Evolutionary conservation across 1,140 invertebrate species (phyloP).

Genomic region (Dreissena polymorpha): DNA sequence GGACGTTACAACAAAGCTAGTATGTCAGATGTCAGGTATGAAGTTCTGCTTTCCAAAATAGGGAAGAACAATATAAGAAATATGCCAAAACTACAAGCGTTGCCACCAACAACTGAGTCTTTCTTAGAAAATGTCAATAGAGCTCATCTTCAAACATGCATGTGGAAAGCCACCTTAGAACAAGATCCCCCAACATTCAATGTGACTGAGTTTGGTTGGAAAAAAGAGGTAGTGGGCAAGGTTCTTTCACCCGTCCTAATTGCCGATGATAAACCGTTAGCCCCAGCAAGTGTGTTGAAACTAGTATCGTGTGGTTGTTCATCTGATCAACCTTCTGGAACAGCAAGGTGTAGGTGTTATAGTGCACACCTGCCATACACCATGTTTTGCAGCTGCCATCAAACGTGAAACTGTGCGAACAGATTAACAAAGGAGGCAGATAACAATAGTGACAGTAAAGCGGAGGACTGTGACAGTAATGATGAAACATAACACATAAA

Average conservation of each 20-base stretch:
- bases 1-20: not conserved
- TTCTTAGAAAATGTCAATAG: no score
- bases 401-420: no score
- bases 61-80: not conserved
- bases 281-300: constrained; percentile 14
- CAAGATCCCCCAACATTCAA: constrained; percentile 5
- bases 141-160: no score
- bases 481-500: no score
- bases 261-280: not conserved
- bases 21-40: constrained; percentile 8
- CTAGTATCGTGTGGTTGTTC: constrained; percentile 11
- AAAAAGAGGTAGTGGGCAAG: not conserved
- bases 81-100: no score
- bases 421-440: no score
- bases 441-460: no score
- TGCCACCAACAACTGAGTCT: no score
- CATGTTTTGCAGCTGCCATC: constrained; percentile 11
- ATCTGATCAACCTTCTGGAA: constrained; percentile 16
- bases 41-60: not conserved
- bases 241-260: not conserved
- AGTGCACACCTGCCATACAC: not conserved
- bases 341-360: not conserved
- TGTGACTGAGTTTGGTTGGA: constrained; percentile 11
- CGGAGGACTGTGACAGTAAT: no score
- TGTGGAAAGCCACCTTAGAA: constrained; percentile 18